Evolutionary conservation across 2,113 vertebrate genomes (phyloP), one percentile per base, ranked within the genome.

Genomic region (Tichodroma muraria): DNA sequence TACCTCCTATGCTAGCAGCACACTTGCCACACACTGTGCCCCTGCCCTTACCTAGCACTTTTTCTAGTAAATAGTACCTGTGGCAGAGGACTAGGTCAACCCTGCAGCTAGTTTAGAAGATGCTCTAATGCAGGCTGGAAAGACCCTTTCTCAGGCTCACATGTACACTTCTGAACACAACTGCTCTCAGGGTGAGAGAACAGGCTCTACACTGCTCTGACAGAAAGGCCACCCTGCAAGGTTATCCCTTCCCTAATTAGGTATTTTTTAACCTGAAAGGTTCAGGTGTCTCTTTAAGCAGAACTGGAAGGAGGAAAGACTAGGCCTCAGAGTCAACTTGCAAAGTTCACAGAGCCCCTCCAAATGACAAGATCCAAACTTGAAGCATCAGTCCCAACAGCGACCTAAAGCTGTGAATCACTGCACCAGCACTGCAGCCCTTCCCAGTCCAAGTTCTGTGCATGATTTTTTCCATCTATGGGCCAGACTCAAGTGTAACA

Each of bases 11-110:
- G 49, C 11, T 11, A 86, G 33, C 38, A 86, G 30, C 31, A 38
- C 38, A 49, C 45, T 52, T 23, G 53, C n/a, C 64, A 85, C 40
- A 56, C 4, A 16, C 0, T 1, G 0, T 24, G 37, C 5, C 23
- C 49, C 44, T 28, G 49, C 15, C 23, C 70, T 71, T 31, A 57
- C 7, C 25, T 23, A 30, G 18, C 18, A 30, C 19, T 45, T 56
- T 11, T n/a, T 80, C 45, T 37, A 80, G 17, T 18, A 72, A 7
- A 37, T n/a, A 76, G 65, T 37, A 44, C 11, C 24, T 31, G 22
- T 28, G 45, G 44, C 73, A 84, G 40, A 85, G 31, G 44, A 79
- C 31, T 18, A 61, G 9, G 13, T 35, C 30, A 45, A 35, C 15
- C 54, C 50, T 65, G 33, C 16, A 73, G 50, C 28, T 66, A 35